phyloP scores from a whole-genome alignment of 2,888 invertebrate species.

The Rhagonycha lutea region DNA sequence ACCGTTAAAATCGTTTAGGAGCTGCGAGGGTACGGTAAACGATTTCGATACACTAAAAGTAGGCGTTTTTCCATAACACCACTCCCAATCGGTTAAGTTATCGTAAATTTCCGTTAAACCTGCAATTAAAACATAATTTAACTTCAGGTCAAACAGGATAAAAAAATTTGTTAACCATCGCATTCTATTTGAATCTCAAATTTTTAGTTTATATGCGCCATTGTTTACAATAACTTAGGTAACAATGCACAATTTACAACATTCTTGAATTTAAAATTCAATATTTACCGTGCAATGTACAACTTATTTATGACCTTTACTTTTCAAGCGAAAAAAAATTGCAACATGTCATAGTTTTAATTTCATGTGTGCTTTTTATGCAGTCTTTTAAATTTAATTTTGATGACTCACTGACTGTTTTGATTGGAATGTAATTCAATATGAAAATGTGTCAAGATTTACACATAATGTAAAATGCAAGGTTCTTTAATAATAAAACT shows the following conservation, averaged over 20 bases:
- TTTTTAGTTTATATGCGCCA: neutral
- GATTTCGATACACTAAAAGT: slow-evolving; percentile 74
- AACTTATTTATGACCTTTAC: neutral
- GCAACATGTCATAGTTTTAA: neutral
- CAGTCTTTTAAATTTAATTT: neutral
- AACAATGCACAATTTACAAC: neutral
- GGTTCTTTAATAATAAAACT: slow-evolving; percentile 24
- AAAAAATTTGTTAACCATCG: neutral
- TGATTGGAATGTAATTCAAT: neutral
- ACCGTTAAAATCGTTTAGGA: slow-evolving; percentile 53
- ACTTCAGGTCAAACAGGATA: neutral
- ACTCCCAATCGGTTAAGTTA: slow-evolving; percentile 80
- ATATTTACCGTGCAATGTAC: neutral
- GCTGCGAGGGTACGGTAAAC: slow-evolving; percentile 63
- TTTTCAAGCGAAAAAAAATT: neutral
- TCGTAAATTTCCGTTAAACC: slow-evolving; percentile 73
- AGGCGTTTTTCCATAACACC: slow-evolving; percentile 88
- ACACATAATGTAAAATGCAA: neutral
- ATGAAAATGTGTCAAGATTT: neutral
- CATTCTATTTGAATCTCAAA: neutral
- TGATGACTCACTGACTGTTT: neutral
- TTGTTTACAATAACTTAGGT: neutral
- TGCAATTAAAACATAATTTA: slow-evolving; percentile 42
- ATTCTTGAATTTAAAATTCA: neutral
- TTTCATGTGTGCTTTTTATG: neutral